Base-by-base conservation (phyloP, 2,797 vertebrate species). In the Octomys mimax region DNA sequence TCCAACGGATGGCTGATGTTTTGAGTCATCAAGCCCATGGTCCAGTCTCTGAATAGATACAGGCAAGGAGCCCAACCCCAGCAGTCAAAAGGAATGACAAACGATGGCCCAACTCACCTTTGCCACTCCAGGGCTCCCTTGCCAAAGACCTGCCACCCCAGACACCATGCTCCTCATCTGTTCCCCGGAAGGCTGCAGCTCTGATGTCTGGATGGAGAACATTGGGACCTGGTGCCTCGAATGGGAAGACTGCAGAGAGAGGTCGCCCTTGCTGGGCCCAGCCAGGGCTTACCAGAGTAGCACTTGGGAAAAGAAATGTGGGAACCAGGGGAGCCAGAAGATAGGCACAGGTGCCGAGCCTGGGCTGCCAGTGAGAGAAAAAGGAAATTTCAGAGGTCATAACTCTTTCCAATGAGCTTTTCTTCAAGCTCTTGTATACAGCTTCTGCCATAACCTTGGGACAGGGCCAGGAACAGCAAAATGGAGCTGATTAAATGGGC, bases 1-100 rank as follows among this genome's bases (percentile, higher is more conserved):
- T 28, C 59, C 33, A 4, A 3, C 0, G 1, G 1, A 33, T 42
- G 61, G 46, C 1, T 36, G 24, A 77, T 52, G 31, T 31, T 71
- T 3, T 36, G 46, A n/a, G 64, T 14, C 11, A 0, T 6, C 6
- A 18, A 0, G 6, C 18, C 42, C 49, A 0, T 0, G 1, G 64
- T 7, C 33, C 49, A 31, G 80, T 22, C 9, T 83, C 89, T 70
- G 61, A 82, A 9, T 14, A 36, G 39, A 79, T 24, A 19, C 42
- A 64, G 61, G 39, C 28, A 21, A 42, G 81, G 24, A 61, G n/a
- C 83, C 36, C 77, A 5, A 19, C 13, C 21, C n/a, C 7, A 61
- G 28, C 28, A 31, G 21, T 54, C 68, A 31, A 19, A n/a, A 59
- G 36, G 2, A 6, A 19, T 18, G n/a, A 21, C 10, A 52, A 68